phyloP scores from a whole-genome alignment of 2,113 vertebrate genomes.

The Petrocephalus zakoni region DNA sequence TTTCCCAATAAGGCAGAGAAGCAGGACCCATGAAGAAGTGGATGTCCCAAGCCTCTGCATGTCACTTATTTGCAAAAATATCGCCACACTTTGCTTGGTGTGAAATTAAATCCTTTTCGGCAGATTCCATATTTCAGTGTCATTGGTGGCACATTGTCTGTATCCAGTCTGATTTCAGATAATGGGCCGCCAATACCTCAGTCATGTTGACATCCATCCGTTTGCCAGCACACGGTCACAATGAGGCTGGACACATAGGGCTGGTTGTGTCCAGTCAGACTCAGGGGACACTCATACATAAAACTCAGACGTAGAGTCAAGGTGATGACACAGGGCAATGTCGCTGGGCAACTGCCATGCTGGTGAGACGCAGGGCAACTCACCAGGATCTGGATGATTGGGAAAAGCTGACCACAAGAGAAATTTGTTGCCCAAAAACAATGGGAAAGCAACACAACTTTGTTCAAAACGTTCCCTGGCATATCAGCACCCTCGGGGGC shows the following conservation, averaged over 20 bases:
- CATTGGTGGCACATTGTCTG: conserved; percentile 28
- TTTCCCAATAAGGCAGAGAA: neutral
- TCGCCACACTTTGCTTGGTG: neutral
- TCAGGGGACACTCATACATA: neutral
- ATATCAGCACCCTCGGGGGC: neutral
- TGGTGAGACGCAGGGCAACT: neutral
- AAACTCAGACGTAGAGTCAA: neutral
- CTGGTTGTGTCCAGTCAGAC: neutral
- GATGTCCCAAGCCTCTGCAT: neutral
- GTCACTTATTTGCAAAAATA: conserved; percentile 5
- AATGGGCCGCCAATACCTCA: neutral
- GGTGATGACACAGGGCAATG: neutral
- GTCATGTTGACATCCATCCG: neutral
- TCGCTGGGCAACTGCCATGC: neutral
- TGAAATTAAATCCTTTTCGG: conserved; percentile 16
- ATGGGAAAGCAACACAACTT: neutral
- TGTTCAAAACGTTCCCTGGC: neutral
- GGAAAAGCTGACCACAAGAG: neutral
- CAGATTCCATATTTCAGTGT: conserved; percentile 3
- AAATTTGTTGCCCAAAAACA: neutral
- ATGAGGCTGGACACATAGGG: neutral
- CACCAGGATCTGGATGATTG: neutral
- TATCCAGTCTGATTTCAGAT: conserved; percentile 21
- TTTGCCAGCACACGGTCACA: neutral
- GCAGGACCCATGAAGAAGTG: neutral